A percentile compares a stretch with the other conserved stretches of the same genome.
Conservation (phyloP, 2,888 invertebrate genomes). For the Brassicogethes aeneus region DNA sequence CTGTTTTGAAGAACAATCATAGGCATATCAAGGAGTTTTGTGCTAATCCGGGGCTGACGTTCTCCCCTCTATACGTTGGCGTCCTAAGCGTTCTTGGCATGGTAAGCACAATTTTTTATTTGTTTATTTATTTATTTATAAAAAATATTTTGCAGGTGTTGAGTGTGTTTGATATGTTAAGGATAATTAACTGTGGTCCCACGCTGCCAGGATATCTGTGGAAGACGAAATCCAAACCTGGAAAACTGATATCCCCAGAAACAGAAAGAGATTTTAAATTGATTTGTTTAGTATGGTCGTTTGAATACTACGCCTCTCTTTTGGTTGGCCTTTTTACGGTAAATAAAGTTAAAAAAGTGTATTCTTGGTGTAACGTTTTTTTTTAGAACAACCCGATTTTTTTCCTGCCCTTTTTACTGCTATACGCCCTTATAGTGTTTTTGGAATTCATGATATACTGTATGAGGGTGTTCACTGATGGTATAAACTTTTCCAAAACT, state of each 20-base stretch:
- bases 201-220: constrained; percentile 29
- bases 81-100: constrained; percentile 34
- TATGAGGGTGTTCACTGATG: constrained; percentile 25
- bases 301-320: constrained; percentile 34
- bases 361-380: constrained; percentile 2
- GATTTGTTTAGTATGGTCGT: constrained; percentile 32
- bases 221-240: constrained; percentile 26
- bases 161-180: constrained; percentile 32
- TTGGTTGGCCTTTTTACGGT: constrained; percentile 33
- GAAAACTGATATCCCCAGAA: constrained; percentile 27
- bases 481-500: constrained; percentile 27
- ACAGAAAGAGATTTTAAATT: constrained; percentile 35
- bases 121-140: not conserved
- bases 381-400: constrained; percentile 34
- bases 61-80: constrained; percentile 30
- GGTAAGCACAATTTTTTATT: constrained; percentile 22
- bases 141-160: constrained; percentile 24
- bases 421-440: constrained; percentile 32
- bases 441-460: constrained; percentile 30
- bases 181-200: constrained; percentile 32
- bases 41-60: constrained; percentile 23
- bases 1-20: constrained; percentile 24
- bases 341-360: constrained; percentile 10
- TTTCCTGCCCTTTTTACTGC: constrained; percentile 32
- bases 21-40: constrained; percentile 25